Evolutionary conservation across 2,888 invertebrate species (phyloP).

Genomic region (Byasa hedistus): DNA sequence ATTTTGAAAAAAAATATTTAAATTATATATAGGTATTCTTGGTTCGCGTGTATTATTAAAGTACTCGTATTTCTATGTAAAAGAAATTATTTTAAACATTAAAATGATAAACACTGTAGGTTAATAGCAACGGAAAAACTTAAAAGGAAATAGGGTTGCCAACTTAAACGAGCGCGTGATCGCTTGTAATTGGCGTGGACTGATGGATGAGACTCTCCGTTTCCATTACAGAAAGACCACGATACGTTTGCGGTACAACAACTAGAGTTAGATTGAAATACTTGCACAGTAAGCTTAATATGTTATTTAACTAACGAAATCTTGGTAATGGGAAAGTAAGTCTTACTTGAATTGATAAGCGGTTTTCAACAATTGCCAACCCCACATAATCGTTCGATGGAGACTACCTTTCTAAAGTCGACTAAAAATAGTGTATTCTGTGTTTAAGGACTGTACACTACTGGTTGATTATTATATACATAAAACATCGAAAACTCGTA

Average conservation of each 20-base stretch:
- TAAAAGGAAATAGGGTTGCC: constrained; percentile 63
- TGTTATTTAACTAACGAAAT: too few species aligned
- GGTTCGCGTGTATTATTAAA: too few species aligned
- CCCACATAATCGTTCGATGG: constrained; percentile 3
- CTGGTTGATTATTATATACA: neutral
- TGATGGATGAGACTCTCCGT: constrained; percentile 52
- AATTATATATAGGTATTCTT: too few species aligned
- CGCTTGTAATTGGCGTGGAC: constrained; percentile 68
- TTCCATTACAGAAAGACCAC: constrained; percentile 40
- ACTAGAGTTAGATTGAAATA: constrained; percentile 29
- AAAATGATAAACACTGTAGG: neutral
- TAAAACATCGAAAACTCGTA: neutral
- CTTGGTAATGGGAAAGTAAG: too few species aligned
- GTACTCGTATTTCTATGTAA: too few species aligned
- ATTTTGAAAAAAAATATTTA: too few species aligned
- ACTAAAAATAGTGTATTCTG: neutral
- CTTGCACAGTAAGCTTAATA: constrained; percentile 30
- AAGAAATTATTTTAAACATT: neutral
- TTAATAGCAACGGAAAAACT: constrained; percentile 36
- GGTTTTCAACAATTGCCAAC: constrained; percentile 13
- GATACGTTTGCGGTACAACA: constrained; percentile 4
- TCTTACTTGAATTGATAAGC: constrained; percentile 6
- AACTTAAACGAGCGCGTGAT: constrained; percentile 62
- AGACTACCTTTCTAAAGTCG: neutral
- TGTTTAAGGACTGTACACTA: neutral